These are phyloP conservation scores for Lepidocyrtoides sp. DNA, from an alignment of 2,888 invertebrate genomes.

Conservation along the genomic window DNA sequence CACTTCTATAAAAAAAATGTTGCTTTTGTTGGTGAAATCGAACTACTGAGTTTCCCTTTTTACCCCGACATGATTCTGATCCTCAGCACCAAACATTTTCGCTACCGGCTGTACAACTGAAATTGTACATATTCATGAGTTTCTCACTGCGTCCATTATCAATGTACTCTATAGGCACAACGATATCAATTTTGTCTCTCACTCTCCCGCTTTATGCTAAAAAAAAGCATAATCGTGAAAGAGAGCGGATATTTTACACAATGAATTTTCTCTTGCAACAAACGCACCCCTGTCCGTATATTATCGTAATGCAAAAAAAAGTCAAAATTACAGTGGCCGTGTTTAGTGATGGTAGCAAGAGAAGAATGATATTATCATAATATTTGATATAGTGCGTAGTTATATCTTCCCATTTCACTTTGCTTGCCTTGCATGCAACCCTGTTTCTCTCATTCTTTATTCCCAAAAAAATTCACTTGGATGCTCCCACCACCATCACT, in stretches of 20 bases:
- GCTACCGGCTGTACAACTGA: too few species aligned
- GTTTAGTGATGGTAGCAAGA: not conserved
- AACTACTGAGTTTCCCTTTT: too few species aligned
- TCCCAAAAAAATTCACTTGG: conserved; percentile 62
- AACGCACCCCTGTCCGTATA: not conserved
- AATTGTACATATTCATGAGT: too few species aligned
- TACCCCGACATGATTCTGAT: too few species aligned
- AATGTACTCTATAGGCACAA: too few species aligned
- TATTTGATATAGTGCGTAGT: conserved; percentile 63
- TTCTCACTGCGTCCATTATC: too few species aligned
- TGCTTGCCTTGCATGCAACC: conserved; percentile 30
- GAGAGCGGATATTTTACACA: not conserved
- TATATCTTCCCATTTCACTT: conserved; percentile 27
- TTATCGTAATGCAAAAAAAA: conserved; percentile 12
- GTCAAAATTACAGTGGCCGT: not conserved
- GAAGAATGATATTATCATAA: conserved; percentile 61
- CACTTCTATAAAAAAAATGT: not conserved
- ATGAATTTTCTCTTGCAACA: not conserved
- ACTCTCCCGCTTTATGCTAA: too few species aligned
- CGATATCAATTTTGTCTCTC: too few species aligned
- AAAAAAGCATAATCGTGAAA: not conserved
- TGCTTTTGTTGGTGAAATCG: too few species aligned
- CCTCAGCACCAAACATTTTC: too few species aligned
- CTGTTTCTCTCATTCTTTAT: conserved; percentile 50
- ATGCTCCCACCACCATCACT: too few species aligned